Evolutionary conservation across 2,888 invertebrate species (phyloP).

Genomic region (Campopleginae sp.): DNA sequence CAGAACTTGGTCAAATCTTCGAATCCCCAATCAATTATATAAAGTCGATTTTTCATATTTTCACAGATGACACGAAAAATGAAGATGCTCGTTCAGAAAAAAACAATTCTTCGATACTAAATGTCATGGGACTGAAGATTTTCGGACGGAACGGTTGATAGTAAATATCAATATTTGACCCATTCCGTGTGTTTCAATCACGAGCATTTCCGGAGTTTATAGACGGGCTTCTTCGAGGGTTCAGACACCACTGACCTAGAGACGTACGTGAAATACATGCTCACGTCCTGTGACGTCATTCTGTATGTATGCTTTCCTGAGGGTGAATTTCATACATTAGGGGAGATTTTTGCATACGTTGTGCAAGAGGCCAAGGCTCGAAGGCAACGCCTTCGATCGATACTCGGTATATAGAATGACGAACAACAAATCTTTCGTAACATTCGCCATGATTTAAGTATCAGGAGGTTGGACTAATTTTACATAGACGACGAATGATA

Average conservation of each 20-base stretch:
- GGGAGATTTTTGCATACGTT: conserved; percentile 67
- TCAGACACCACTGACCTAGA: conserved; percentile 81
- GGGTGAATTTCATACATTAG: conserved; percentile 76
- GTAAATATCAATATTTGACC: neutral
- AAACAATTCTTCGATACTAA: neutral
- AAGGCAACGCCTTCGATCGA: conserved; percentile 75
- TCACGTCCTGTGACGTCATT: conserved; percentile 78
- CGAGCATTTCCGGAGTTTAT: neutral
- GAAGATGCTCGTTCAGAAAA: neutral
- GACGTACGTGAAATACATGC: conserved; percentile 78
- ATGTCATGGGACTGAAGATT: neutral
- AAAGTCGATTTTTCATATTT: neutral
- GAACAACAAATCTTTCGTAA: conserved; percentile 44
- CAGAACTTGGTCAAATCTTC: neutral
- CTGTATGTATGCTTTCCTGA: conserved; percentile 54
- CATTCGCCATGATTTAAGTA: conserved; percentile 46
- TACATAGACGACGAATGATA: neutral
- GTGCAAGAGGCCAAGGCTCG: conserved; percentile 8
- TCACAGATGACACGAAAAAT: neutral
- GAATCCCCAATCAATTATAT: neutral
- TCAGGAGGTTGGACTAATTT: neutral
- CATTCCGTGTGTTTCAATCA: conserved; percentile 10
- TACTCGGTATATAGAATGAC: conserved; percentile 77
- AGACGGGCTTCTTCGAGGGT: conserved; percentile 23
- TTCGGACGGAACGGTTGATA: neutral